Evolutionary conservation across 2,113 vertebrate genomes (phyloP), one percentile per base, ranked within the genome.

Genomic region (Synchiropus splendidus): DNA sequence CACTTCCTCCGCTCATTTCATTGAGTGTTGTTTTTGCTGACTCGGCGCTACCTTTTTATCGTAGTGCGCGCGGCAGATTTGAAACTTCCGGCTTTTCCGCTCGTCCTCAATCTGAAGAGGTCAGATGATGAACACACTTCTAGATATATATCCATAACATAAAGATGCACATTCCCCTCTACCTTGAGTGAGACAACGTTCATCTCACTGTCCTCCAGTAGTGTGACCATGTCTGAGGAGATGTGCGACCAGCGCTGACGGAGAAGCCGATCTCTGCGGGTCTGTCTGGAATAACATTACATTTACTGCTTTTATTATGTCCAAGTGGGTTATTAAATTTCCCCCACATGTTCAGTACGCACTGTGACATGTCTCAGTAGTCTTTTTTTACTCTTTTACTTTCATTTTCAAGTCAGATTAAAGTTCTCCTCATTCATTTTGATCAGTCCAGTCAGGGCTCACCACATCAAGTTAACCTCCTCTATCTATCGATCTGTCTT

Each of bases 11-110:
- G 4, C 4, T 27, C 21, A 8, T 8, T 27, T 27, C 21, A 27
- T 4, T n/a, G 8, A 27, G 21, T 27, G 4, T 4, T 27, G 21
- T 4, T 27, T 27, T 27, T 8, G n/a, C 9, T 34, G 12, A 32
- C 34, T 39, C 0, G n/a, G n/a, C n/a, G n/a, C n/a, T 61, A 85
- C 94, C 92, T 98, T 98, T 74, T 89, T 90, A 67, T 98, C 94
- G 1, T 98, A 98, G 58, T 90, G 86, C 16, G 82, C 92, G 39
- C 89, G 82, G 1, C 82, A 88, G 2, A 91, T 79, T 51, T 83
- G 79, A 51, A 85, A 83, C 13, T 54, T 55, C 11, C 58, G 85
- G 13, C 89, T 86, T 53, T 86, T 84, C 42, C 76, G 86, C 61
- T 96, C 89, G 2, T 92, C 88, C 32, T 98, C 94, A n/a, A 98